Conservation (phyloP, 2,797 vertebrate genomes). For the Falco concolor region DNA sequence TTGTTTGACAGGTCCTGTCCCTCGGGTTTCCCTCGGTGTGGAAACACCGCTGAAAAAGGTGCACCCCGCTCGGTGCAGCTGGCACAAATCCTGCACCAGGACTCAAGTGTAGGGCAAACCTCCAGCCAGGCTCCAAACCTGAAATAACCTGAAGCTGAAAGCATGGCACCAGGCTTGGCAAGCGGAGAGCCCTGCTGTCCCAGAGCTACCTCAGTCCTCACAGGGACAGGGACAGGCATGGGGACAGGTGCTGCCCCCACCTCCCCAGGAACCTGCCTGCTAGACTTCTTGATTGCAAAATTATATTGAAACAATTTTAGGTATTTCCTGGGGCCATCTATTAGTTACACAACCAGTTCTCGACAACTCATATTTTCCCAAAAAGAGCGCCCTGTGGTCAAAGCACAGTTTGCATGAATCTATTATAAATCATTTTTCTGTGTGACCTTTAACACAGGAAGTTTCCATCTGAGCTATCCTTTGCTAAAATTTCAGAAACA, state of each 20-base stretch:
- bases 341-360: not conserved
- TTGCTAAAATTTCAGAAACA: not conserved
- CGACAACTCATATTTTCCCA: not conserved
- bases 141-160: not conserved
- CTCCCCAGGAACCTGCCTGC: not conserved
- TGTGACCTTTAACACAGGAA: not conserved
- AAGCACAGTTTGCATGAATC: not conserved
- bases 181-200: too few relatives aligned
- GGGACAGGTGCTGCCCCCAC: not conserved
- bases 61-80: not conserved
- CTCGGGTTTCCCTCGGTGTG: not conserved
- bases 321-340: not conserved
- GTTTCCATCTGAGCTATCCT: not conserved
- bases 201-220: not conserved
- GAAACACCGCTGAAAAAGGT: not conserved
- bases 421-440: not conserved
- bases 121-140: not conserved
- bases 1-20: not conserved
- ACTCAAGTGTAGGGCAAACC: rapidly evolving
- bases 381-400: rapidly evolving
- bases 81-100: not conserved
- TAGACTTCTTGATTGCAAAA: not conserved
- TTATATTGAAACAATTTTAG: not conserved
- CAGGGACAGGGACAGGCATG: not conserved
- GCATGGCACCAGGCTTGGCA: not conserved